These are phyloP conservation scores for Nibea coibor DNA, from an alignment of 2,113 vertebrate genomes.

Conservation along the genomic window DNA sequence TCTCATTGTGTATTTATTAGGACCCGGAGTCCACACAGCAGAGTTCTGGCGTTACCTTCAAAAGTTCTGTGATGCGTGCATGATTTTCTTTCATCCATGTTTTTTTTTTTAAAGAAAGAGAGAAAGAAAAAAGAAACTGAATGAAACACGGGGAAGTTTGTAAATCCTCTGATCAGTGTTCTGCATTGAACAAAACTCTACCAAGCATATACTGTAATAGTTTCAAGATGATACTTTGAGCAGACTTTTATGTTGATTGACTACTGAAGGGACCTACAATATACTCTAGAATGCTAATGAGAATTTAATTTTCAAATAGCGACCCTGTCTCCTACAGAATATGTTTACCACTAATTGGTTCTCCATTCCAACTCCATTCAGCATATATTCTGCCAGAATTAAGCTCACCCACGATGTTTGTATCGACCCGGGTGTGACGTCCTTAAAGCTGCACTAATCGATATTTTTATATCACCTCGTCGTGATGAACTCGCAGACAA, in stretches of 20 bases:
- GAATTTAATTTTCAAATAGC: neutral
- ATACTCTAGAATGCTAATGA: neutral
- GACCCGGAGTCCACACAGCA: neutral
- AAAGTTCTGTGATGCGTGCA: neutral
- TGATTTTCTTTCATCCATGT: slow-evolving; percentile 21
- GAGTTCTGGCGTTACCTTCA: neutral
- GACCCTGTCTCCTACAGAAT: neutral
- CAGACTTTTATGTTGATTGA: neutral
- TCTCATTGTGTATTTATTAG: slow-evolving; percentile 45
- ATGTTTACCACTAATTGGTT: neutral
- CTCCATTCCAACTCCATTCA: neutral
- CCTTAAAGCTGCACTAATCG: neutral
- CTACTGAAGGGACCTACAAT: neutral
- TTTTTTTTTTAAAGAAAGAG: slow-evolving; percentile 13
- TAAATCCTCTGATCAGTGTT: slow-evolving; percentile 22
- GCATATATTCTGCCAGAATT: neutral
- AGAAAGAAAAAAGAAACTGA: slow-evolving; percentile 26
- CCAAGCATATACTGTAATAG: neutral
- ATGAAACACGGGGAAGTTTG: slow-evolving; percentile 15
- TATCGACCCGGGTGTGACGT: neutral
- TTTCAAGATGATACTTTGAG: neutral
- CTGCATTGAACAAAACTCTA: neutral
- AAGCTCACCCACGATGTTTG: neutral
- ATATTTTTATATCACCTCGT: neutral
- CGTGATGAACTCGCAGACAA: neutral